Evolutionary conservation across 2,797 vertebrate species (phyloP).

Genomic region (Gambusia yucatana): DNA sequence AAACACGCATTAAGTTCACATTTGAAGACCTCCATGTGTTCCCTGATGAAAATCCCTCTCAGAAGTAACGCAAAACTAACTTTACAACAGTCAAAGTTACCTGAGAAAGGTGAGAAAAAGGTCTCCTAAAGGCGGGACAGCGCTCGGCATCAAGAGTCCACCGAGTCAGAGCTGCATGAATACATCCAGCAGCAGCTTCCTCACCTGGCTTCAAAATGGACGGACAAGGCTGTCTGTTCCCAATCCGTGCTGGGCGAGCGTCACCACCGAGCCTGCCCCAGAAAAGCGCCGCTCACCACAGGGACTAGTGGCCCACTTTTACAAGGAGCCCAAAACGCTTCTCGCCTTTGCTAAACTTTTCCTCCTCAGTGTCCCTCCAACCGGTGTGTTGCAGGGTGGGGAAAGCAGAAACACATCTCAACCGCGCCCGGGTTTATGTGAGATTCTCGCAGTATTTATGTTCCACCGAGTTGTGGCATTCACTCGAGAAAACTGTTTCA

Average conservation of each 20-base stretch:
- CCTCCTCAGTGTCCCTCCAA: slow-evolving; percentile 42
- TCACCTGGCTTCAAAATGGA: slow-evolving; percentile 60
- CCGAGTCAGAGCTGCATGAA: slow-evolving; percentile 23
- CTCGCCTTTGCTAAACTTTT: slow-evolving; percentile 74
- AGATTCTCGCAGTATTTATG: too few species aligned
- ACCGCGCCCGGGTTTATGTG: too few species aligned
- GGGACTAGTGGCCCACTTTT: slow-evolving; percentile 84
- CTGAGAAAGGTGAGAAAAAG: slow-evolving; percentile 26
- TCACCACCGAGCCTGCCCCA: slow-evolving; percentile 81
- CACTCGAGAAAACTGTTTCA: not conserved
- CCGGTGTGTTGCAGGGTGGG: slow-evolving; percentile 34
- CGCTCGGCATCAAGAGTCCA: slow-evolving; percentile 17
- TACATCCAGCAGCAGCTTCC: slow-evolving; percentile 31
- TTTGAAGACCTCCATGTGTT: slow-evolving; percentile 4
- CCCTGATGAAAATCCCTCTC: not conserved
- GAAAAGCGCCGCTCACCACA: slow-evolving; percentile 80
- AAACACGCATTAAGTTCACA: slow-evolving; percentile 43
- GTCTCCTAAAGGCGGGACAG: slow-evolving; percentile 58
- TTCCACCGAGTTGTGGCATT: not conserved
- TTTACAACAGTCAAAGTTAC: slow-evolving; percentile 3
- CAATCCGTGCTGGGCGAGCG: slow-evolving; percentile 74
- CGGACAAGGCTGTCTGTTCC: slow-evolving; percentile 68
- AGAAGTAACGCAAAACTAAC: not conserved
- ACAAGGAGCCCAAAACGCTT: slow-evolving; percentile 74
- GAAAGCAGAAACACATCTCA: not conserved